Percentiles rank a stretch among this genome's conserved stretches.
These are phyloP conservation scores for Cryptotis parvus DNA, from an alignment of 2,113 vertebrate genomes.

Conservation along the genomic window DNA sequence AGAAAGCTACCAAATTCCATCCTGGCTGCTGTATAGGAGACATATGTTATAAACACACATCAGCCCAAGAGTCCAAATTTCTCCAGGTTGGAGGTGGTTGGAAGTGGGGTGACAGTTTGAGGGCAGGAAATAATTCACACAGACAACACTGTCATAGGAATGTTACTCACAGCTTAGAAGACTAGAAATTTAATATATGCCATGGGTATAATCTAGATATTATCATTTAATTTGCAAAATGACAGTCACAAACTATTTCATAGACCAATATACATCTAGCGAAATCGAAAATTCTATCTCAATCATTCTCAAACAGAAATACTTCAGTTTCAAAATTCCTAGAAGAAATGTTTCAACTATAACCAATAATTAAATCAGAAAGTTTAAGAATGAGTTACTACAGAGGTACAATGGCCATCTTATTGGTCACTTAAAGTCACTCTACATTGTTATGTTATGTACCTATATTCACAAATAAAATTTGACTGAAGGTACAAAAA, in stretches of 20 bases:
- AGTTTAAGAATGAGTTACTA: not conserved
- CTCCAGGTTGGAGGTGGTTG: not conserved
- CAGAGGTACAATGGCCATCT: not conserved
- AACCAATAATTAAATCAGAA: not conserved
- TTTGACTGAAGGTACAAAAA: not conserved
- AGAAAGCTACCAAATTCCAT: not conserved
- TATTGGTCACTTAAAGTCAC: not conserved
- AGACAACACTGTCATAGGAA: too few relatives aligned
- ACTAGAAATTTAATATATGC: not conserved
- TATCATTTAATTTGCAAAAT: not conserved
- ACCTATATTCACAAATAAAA: not conserved
- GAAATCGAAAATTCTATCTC: not conserved
- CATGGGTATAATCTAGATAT: not conserved
- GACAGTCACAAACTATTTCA: not conserved
- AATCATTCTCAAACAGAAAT: not conserved
- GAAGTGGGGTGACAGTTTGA: not conserved
- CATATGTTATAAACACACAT: not conserved
- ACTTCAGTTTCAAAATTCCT: not conserved
- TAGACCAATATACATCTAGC: not conserved
- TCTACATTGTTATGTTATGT: not conserved
- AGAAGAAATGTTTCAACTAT: slow-evolving; percentile 8
- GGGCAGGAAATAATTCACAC: not conserved
- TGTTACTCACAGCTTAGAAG: not conserved
- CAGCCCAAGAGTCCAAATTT: not conserved
- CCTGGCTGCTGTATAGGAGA: not conserved